Evolutionary conservation across 2,888 invertebrate genomes (phyloP).

Genomic region (Hyposoter dolosus): DNA sequence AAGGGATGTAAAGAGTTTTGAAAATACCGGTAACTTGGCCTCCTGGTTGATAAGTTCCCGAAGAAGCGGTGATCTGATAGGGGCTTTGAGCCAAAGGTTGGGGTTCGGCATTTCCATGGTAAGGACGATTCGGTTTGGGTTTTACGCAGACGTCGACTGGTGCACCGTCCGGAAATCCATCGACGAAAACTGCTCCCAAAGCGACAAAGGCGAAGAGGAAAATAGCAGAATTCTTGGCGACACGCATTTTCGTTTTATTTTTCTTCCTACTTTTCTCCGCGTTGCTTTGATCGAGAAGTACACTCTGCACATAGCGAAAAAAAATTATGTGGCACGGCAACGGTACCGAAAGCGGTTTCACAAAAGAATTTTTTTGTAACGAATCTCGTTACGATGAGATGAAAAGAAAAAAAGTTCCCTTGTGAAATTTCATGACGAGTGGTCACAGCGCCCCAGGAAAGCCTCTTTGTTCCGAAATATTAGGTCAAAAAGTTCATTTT

Average conservation of each 20-base stretch:
- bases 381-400: neutral
- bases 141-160: constrained; percentile 93
- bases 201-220: constrained; percentile 68
- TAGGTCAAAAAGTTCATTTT: neutral
- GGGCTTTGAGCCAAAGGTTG: constrained; percentile 89
- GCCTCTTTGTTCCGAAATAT: neutral
- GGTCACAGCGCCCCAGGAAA: neutral
- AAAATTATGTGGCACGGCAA: constrained; percentile 22
- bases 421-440: neutral
- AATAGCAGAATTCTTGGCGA: constrained; percentile 63
- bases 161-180: constrained; percentile 92
- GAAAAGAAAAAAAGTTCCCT: neutral
- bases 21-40: constrained; percentile 89
- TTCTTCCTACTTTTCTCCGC: constrained; percentile 16
- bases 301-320: constrained; percentile 16
- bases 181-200: constrained; percentile 74
- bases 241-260: constrained; percentile 57
- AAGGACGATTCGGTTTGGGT: constrained; percentile 90
- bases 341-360: neutral
- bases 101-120: constrained; percentile 91
- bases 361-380: neutral
- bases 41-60: constrained; percentile 89
- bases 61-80: constrained; percentile 89
- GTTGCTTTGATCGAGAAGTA: constrained; percentile 42
- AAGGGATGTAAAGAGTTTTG: neutral